Evolutionary conservation across 2,113 vertebrate genomes (phyloP), one percentile per base, ranked within the genome.

Genomic region (Apaloderma vittatum): DNA sequence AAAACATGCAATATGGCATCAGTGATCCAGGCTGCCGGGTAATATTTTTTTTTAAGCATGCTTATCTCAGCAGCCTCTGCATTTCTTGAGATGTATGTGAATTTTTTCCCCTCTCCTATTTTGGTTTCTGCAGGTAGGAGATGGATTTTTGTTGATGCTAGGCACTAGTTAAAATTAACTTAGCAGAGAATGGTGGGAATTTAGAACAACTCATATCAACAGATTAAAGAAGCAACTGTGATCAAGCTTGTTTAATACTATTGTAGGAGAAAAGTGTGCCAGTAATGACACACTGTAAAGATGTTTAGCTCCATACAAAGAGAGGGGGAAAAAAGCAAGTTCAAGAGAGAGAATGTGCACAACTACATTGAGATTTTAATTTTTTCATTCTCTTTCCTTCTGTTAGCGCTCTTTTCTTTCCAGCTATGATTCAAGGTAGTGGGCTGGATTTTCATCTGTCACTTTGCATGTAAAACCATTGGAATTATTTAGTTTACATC

Each of bases 241-340:
- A 95, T 95, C 72, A 59, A 87, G 70, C 37, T 86, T 94, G 66
- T 90, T 96, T 81, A 94, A 92, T 66, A 86, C 77, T 88, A 97
- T 52, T 96, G 77, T 92, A 95, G 95, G 61, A 94, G 67, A 88
- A 74, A 89, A 95, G 90, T 51, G 37, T 97, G 89, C 93, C 70
- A 81, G 59, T 49, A 91, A 75, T 96, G 92, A 87, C 88, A 86
- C 68, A 58, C 82, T 65, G 68, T 94, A 82, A 86, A 93, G 83
- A 93, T 34, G 88, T 90, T 94, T 27, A 91, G 63, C 58, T 95
- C 78, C 65, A 29, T 79, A 85, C 32, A 84, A 65, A 59, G 80
- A 66, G 58, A 8, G 13, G 37, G 54, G 54, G 43, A 71, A 88
- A 79, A 57, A 61, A 68, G 26, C 10, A 92, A 61, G n/a, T 59